These are phyloP conservation scores for Dascillus cervinus DNA, from an alignment of 2,888 invertebrate genomes.

Conservation along the genomic window DNA sequence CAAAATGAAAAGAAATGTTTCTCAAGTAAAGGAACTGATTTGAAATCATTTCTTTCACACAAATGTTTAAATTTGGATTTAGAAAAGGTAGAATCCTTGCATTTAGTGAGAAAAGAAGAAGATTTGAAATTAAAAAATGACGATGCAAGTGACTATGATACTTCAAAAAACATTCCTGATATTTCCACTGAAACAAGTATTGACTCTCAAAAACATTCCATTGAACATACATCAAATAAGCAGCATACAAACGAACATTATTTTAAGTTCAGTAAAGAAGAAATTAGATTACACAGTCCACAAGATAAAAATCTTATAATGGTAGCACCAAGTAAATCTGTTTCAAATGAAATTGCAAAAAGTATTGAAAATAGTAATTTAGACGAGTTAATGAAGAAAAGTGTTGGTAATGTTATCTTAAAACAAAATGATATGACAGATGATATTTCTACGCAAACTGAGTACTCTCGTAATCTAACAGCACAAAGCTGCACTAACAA, in stretches of 20 bases:
- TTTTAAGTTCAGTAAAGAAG: no score
- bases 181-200: conserved; percentile 33
- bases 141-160: conserved; percentile 36
- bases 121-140: conserved; percentile 18
- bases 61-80: conserved; percentile 29
- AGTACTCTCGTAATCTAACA: background rate
- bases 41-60: conserved; percentile 27
- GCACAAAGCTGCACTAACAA: no score
- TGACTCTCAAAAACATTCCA: conserved; percentile 4
- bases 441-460: background rate
- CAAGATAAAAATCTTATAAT: no score
- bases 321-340: no score
- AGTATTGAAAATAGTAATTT: no score
- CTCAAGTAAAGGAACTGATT: conserved; percentile 2
- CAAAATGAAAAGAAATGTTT: no score
- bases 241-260: conserved; percentile 5
- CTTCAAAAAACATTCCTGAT: conserved; percentile 41
- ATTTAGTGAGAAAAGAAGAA: conserved; percentile 7
- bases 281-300: no score
- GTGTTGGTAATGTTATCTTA: no score
- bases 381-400: no score
- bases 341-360: no score
- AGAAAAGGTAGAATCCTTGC: conserved; percentile 26
- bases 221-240: conserved; percentile 6
- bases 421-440: background rate